Base-by-base conservation (phyloP, 1,140 invertebrate species). In the Teleopsis dalmanni region DNA sequence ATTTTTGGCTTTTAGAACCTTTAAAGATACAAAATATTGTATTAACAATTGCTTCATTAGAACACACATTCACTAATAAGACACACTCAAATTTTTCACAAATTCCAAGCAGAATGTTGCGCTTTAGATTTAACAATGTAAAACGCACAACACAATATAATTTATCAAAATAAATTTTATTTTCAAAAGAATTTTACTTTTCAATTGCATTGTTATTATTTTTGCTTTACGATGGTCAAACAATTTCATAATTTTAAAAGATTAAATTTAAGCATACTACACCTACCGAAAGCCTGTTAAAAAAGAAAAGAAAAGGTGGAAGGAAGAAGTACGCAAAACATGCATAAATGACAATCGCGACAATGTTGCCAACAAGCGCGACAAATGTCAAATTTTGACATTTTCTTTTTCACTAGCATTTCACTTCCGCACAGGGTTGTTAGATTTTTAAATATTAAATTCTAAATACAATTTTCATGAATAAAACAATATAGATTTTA, bases 1-100 rank as follows among this genome's bases (percentile, higher is more conserved):
- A 99, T 99, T 64, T 55, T 60, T 53, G 47, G 50, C 50, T 52
- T 52, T 47, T 40, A 46, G 38, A 26, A 46, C 23, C 49, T 51
- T 26, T 13, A 50, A 37, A 27, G 18, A 47, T 9, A 21, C 6
- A 25, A 7, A 47, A 47, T 9, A 46, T 8, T 14, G 13, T n/a
- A 29, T 43, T 43, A 43, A 43, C 11, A 2, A 5, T 19, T 18
- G 9, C 10, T 4, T 18, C 11, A 10, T 16, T 4, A 35, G 14
- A 23, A 11, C 36, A 18, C 13, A 21, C 27, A 25, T 46, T 18
- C 47, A 35, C 19, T 5, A 2, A 2, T 2, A 7, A 23, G 7
- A 13, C 21, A 26, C 29, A 23, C 7, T 45, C 29, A 14, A 9
- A 18, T 18, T 25, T 21, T 23, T 23, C 11, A 40, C 25, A 31